Evolutionary conservation across 2,113 vertebrate species (phyloP).

Genomic region (Mugil cephalus): DNA sequence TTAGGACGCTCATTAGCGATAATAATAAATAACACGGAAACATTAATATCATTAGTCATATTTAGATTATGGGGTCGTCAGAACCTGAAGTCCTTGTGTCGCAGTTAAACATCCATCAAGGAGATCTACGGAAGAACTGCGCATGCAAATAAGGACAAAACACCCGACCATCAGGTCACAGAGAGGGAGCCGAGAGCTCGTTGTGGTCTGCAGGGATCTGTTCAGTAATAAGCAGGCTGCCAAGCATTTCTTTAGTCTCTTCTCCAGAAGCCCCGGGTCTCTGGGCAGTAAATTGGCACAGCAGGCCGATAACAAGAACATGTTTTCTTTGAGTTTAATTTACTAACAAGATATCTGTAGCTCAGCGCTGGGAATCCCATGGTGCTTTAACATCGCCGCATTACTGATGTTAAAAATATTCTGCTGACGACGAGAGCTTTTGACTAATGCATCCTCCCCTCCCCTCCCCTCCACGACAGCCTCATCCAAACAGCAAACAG

Average conservation of each 20-base stretch:
- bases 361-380: constrained; percentile 14
- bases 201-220: constrained; percentile 16
- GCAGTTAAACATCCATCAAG: not conserved
- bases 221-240: constrained; percentile 40
- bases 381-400: constrained; percentile 12
- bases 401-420: constrained; percentile 34
- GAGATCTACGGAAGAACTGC: not conserved
- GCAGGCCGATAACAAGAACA: constrained; percentile 42
- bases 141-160: constrained; percentile 12
- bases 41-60: not conserved
- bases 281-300: constrained; percentile 24
- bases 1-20: constrained; percentile 6
- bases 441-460: constrained; percentile 22
- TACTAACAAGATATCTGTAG: constrained; percentile 32
- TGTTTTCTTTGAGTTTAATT: constrained; percentile 35
- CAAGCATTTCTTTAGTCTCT: constrained; percentile 57
- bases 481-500: constrained; percentile 11
- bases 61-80: not conserved
- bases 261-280: constrained; percentile 47
- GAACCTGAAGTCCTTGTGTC: not conserved
- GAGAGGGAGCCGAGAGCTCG: not conserved
- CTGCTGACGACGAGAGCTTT: constrained; percentile 17
- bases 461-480: constrained; percentile 12
- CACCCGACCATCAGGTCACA: constrained; percentile 1
- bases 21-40: not conserved